These are phyloP conservation scores for Leucophenga montana DNA, from an alignment of 2,888 invertebrate genomes.

Conservation along the genomic window DNA sequence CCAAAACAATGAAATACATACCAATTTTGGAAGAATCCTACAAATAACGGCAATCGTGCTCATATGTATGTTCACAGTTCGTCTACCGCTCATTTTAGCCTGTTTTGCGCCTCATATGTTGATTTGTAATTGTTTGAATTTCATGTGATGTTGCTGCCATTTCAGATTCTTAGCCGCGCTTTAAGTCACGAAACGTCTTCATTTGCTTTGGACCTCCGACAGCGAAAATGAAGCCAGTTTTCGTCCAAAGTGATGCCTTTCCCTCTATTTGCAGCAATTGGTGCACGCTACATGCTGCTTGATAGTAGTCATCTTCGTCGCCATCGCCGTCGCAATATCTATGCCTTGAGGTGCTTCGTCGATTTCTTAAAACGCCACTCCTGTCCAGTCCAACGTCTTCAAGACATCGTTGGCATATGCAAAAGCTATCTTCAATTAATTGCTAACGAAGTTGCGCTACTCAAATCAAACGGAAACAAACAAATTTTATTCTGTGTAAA, in stretches of 20 bases:
- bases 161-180: constrained; percentile 45
- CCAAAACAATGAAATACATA: constrained; percentile 51
- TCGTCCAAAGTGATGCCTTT: too few relatives aligned
- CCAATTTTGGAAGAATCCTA: constrained; percentile 46
- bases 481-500: too few relatives aligned
- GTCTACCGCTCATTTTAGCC: constrained; percentile 11
- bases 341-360: not conserved
- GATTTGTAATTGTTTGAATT: constrained; percentile 2
- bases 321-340: constrained; percentile 33
- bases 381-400: too few relatives aligned
- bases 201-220: constrained; percentile 65
- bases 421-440: too few relatives aligned
- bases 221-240: constrained; percentile 36
- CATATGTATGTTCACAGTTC: too few relatives aligned
- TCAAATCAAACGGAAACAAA: too few relatives aligned
- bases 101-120: constrained; percentile 22
- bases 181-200: constrained; percentile 72
- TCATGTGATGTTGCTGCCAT: constrained; percentile 2
- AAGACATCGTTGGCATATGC: too few relatives aligned
- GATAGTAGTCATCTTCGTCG: constrained; percentile 56
- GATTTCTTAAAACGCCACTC: too few relatives aligned
- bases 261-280: not conserved
- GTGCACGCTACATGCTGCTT: constrained; percentile 57
- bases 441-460: too few relatives aligned
- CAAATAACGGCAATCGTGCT: constrained; percentile 56